phyloP scores from a whole-genome alignment of 2,888 invertebrate genomes.

The Drosophila falleni region DNA sequence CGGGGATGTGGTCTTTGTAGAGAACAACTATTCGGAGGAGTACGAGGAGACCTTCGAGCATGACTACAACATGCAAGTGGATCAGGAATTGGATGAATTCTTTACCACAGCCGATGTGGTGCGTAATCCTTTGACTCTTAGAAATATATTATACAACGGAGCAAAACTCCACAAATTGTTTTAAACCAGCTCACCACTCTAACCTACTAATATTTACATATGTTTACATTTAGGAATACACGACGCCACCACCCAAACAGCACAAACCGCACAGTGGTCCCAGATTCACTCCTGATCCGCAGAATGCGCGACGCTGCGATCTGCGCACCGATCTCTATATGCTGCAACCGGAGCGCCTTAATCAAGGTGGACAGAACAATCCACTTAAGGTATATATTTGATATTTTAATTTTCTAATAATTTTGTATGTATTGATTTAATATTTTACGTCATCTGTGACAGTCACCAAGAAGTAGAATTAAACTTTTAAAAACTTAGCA shows the following conservation, averaged over 20 bases:
- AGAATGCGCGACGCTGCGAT: constrained; percentile 92
- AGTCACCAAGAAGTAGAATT: no score
- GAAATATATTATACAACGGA: no score
- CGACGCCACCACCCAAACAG: constrained; percentile 83
- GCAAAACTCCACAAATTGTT: no score
- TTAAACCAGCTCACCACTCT: no score
- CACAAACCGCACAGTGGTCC: constrained; percentile 82
- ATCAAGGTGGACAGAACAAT: constrained; percentile 91
- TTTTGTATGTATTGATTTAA: no score
- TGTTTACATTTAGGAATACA: constrained; percentile 77
- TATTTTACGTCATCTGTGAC: no score
- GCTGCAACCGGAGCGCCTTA: constrained; percentile 92
- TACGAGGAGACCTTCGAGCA: constrained; percentile 84
- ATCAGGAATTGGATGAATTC: constrained; percentile 84
- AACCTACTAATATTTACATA: not conserved
- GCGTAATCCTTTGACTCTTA: constrained; percentile 11
- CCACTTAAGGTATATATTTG: constrained; percentile 88
- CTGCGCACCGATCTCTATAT: constrained; percentile 95
- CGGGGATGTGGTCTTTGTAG: constrained; percentile 82
- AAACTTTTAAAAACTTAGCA: no score
- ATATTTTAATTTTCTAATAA: no score
- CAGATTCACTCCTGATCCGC: constrained; percentile 86
- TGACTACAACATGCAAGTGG: constrained; percentile 82
- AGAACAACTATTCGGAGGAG: constrained; percentile 84
- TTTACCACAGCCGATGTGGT: constrained; percentile 85